Percentiles rank a stretch among this genome's conserved stretches.
Evolutionary conservation across 2,113 vertebrate species (phyloP).

Genomic region (Strigops habroptila): DNA sequence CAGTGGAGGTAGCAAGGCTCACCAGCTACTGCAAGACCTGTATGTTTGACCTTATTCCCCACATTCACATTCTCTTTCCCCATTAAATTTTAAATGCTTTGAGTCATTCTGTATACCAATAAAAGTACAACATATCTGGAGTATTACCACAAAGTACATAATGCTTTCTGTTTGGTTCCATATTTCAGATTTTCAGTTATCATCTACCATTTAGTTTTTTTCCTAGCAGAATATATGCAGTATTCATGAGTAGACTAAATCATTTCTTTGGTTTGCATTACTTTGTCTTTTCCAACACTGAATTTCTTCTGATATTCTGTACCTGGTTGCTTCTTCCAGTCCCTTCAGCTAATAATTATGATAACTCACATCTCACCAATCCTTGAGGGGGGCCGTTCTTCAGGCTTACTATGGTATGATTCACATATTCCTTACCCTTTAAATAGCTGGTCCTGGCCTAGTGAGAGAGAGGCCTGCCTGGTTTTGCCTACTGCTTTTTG

Average conservation of each 20-base stretch:
- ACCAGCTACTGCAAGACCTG: neutral
- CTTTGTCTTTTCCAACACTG: neutral
- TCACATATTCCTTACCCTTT: neutral
- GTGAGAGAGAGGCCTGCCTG: neutral
- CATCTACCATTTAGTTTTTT: neutral
- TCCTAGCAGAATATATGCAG: neutral
- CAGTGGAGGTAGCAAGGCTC: neutral
- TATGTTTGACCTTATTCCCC: neutral
- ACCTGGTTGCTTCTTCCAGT: neutral
- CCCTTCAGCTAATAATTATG: neutral
- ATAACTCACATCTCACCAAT: neutral
- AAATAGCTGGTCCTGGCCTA: neutral
- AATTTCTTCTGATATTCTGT: neutral
- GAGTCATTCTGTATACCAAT: neutral
- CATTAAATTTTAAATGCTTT: neutral
- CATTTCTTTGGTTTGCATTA: neutral
- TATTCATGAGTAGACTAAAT: neutral
- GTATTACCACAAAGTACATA: neutral
- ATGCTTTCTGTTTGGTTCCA: neutral
- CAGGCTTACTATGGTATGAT: accelerated
- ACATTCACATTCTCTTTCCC: neutral
- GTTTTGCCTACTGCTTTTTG: neutral
- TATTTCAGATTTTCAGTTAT: neutral
- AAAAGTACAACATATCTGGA: neutral
- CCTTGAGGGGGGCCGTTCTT: neutral